Base-by-base conservation (phyloP, 2,113 vertebrate genomes). In the Amblyopsis rosae region DNA sequence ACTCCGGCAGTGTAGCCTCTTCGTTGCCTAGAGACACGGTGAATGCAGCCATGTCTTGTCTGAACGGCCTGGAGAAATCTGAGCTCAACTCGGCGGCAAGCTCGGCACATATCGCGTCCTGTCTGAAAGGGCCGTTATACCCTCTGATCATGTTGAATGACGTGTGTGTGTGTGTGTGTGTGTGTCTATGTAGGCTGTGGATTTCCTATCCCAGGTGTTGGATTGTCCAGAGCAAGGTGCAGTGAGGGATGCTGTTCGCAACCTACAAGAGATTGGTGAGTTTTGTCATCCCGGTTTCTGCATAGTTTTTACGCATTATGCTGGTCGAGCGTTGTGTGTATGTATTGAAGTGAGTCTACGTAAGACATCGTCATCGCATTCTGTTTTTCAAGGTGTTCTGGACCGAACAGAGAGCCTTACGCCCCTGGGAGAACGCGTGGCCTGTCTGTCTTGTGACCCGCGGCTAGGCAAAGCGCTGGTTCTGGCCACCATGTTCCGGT, bases 151-250 rank as follows among this genome's bases (percentile, higher is more conserved):
- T 19, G 19, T 19, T 19, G 19, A 19, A 19, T 19, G 19, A 1
- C n/a, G 0, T 51, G 6, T 61, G 8, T 57, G 6, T 54, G 7
- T 51, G 10, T 46, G 16, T 67, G 17, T 63, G 0, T 74, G 41
- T 67, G 3, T 47, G 1, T 69, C 6, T 46, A 0, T 71, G 2
- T 15, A 99, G 98, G 96, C 96, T 1, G 94, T 93, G 32, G 95
- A 98, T 26, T 99, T 99, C 86, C 90, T 99, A 47, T 96, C 96
- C 33, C 96, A 96, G 88, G 96, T 97, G 10, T 90, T 99, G 87
- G 96, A 99, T 78, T 95, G 95, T 82, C 97, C 97, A 0, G 95
- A 96, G 45, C 89, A 73, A 45, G 90, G 89, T 66, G 94, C 96
- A 0, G 95, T 98, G 67, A 91, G 88, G 5, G 95, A 95, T 33